Percentiles rank a stretch among this genome's conserved stretches.
These are phyloP conservation scores for Linnaemya vulpina DNA, from an alignment of 2,888 invertebrate species.

Conservation along the genomic window DNA sequence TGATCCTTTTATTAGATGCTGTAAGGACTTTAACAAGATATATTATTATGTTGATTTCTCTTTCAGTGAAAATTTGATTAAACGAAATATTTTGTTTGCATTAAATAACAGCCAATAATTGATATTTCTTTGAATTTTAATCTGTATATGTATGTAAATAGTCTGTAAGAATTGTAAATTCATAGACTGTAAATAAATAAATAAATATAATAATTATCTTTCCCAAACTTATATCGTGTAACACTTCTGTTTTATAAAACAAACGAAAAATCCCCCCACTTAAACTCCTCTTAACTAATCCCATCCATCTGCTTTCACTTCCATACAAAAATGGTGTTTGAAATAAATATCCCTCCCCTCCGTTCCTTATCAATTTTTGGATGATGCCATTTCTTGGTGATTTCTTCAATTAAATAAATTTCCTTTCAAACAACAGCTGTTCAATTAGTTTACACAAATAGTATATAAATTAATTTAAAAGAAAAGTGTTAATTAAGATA, in stretches of 20 bases:
- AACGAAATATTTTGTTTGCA: too few relatives aligned
- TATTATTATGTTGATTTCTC: too few relatives aligned
- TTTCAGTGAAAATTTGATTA: too few relatives aligned
- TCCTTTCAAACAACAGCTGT: conserved; percentile 37
- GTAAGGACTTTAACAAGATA: too few relatives aligned
- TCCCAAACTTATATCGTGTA: not conserved
- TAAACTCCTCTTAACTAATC: conserved; percentile 16
- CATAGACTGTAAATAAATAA: too few relatives aligned
- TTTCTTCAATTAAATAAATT: conserved; percentile 12
- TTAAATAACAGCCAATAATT: too few relatives aligned
- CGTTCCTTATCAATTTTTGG: conserved; percentile 28
- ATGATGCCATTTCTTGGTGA: conserved; percentile 36
- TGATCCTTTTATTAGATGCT: too few relatives aligned
- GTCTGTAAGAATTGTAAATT: too few relatives aligned
- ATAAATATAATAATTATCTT: not conserved
- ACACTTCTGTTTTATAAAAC: not conserved
- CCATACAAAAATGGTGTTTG: conserved; percentile 33
- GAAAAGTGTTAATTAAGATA: conserved; percentile 64
- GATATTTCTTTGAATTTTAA: too few relatives aligned
- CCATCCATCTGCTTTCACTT: conserved; percentile 58
- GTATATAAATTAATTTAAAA: conserved; percentile 64
- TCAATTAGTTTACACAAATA: conserved; percentile 20
- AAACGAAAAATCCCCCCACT: not conserved
- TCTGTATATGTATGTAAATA: too few relatives aligned
- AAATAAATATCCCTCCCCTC: conserved; percentile 42